Evolutionary conservation across 2,888 invertebrate genomes (phyloP), one percentile per base, ranked within the genome.

Genomic region (Rotaria magnacalcarata): DNA sequence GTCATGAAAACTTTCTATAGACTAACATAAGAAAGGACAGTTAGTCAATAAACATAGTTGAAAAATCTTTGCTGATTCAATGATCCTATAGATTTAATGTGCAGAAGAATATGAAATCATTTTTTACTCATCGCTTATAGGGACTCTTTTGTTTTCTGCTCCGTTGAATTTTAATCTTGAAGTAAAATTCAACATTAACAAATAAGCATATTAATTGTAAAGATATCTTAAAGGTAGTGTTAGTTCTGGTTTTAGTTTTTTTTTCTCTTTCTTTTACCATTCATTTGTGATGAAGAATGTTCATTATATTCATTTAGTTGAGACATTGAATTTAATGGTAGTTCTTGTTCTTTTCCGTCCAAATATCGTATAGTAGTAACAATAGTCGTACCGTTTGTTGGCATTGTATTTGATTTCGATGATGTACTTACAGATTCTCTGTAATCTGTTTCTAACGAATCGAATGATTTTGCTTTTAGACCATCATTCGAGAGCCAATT

Each of bases 401-500:
- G 11, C 14, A 19, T 43, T 75, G 19, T 24, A 24, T 6, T 43
- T 75, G 24, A 43, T 75, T 80, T 80, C 5, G 43, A n/a, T 47
- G 80, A 47, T 24, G 14, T 5, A 47, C 16, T n/a, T 2, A n/a
- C 47, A 47, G 47, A 80, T 4, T 80, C 80, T n/a, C 47, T 21
- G n/a, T 80, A 80, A 47, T 80, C 47, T 80, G 19, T 74, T 19
- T 85, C 85, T 1, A 24, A 43, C n/a, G 84, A n/a, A 50, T 85
- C 54, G 16, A 14, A n/a, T 56, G 67, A 67, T 47, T 85, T 85
- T 47, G 85, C 80, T 86, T 86, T 85, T 11, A 85, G 75, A 60
- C 80, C 24, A 80, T 47, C 80, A 14, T 47, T 47, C 3, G 47
- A 24, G 24, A 24, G 7, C 24, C 80, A 47, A n/a, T 21, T 10